Conservation (phyloP, 2,797 vertebrate genomes). For the Acomys russatus region DNA sequence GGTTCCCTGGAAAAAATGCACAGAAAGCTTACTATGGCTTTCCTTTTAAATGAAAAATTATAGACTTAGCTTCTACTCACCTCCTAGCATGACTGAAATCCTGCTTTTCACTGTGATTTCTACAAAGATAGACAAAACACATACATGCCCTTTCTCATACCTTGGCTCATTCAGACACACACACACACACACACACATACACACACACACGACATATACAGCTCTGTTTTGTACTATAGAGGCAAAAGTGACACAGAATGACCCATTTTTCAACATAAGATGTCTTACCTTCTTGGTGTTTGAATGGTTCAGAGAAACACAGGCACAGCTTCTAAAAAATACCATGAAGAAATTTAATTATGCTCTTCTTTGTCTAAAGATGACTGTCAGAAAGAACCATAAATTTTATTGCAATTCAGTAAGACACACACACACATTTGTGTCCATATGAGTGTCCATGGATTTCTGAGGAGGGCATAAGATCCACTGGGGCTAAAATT, state of each 20-base stretch:
- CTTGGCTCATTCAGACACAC: background rate
- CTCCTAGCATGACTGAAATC: constrained; percentile 56
- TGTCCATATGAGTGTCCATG: background rate
- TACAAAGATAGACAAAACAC: constrained; percentile 20
- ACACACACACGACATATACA: background rate
- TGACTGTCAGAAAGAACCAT: background rate
- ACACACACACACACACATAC: background rate
- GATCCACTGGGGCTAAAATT: background rate
- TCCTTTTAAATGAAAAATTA: constrained; percentile 77
- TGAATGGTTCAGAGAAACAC: background rate
- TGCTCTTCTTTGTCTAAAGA: background rate
- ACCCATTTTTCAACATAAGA: background rate
- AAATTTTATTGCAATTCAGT: background rate
- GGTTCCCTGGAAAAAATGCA: constrained; percentile 59
- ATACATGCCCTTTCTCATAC: background rate
- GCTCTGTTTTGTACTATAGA: background rate
- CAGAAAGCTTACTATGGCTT: constrained; percentile 53
- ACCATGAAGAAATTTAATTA: background rate
- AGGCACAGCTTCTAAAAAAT: background rate
- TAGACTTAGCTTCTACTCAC: constrained; percentile 49
- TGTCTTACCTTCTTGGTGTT: background rate
- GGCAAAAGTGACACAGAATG: background rate
- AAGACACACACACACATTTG: background rate
- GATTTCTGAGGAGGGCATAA: background rate
- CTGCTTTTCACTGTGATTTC: constrained; percentile 57